Evolutionary conservation across 2,113 vertebrate species (phyloP), one percentile per base, ranked within the genome.

Genomic region (Daubentonia madagascariensis): DNA sequence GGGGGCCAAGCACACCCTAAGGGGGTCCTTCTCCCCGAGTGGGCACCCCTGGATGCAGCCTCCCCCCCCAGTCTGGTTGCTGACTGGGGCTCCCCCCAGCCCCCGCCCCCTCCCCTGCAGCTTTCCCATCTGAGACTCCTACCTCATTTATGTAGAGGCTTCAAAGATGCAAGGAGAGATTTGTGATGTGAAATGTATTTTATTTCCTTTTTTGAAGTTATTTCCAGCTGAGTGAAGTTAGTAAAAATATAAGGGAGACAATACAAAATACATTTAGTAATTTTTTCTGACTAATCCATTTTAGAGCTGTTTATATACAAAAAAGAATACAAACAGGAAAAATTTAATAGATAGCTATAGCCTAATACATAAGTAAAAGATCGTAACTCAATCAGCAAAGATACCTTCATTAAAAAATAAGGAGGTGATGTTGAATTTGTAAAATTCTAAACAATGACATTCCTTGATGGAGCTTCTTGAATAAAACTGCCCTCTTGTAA

Each of bases 211-310:
- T 59, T 61, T 59, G 32, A 79, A 70, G 37, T 72, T 18, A 81
- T 85, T 81, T 88, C 23, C 48, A 80, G 48, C 43, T 81, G 48
- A 85, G 32, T 76, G 48, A 93, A 54, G 80, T 95, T 78, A 90
- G 92, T 95, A 90, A 65, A 84, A 68, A 76, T 63, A 90, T 61
- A 92, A 73, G 89, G 43, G 78, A 85, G 73, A 94, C 32, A 94
- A 96, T 65, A 75, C 78, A 94, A 91, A 84, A 45, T 63, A 35
- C 12, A 59, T 32, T 59, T 45, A 70, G 70, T 57, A 13, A 10
- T 85, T 61, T 89, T 84, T 65, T 52, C 65, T 37, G n/a, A 85
- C 11, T 1, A 63, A 52, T 61, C 40, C 43, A 84, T 78, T 78
- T 95, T n/a, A 79, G 48, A 93, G 32, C 30, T 32, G 17, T 43